These are phyloP conservation scores for Synergus gifuensis DNA, from an alignment of 2,888 invertebrate species.

Conservation along the genomic window DNA sequence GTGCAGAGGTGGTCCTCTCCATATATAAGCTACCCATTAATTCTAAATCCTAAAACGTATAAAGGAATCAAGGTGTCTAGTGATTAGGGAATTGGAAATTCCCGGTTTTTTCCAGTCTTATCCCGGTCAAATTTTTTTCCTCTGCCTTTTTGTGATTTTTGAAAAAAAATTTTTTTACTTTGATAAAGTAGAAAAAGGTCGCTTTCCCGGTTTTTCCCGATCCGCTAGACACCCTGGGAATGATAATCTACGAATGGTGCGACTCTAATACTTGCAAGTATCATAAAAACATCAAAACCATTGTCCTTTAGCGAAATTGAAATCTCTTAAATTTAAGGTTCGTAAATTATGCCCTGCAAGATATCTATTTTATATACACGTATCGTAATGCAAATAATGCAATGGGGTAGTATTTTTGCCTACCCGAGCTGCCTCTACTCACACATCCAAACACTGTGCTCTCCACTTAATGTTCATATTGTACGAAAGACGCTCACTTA, in stretches of 20 bases:
- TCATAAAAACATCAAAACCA: constrained; percentile 46
- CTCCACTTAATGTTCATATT: constrained; percentile 37
- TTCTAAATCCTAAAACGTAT: constrained; percentile 4
- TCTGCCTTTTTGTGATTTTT: no score
- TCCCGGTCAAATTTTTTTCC: no score
- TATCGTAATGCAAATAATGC: constrained; percentile 72
- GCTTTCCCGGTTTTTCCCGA: no score
- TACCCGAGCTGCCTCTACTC: constrained; percentile 77
- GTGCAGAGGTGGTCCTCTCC: constrained; percentile 2
- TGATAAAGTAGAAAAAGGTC: no score
- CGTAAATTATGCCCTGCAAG: background rate
- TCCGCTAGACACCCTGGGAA: background rate
- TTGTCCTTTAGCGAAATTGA: background rate
- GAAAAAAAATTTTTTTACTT: no score
- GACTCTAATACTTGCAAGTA: constrained; percentile 51
- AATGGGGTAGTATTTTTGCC: constrained; percentile 72
- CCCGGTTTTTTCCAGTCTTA: no score
- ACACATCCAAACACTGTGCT: constrained; percentile 42
- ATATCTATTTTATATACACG: constrained; percentile 71
- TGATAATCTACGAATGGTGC: constrained; percentile 46
- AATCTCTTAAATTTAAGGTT: background rate
- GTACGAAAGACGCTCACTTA: constrained; percentile 41
- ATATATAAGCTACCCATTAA: background rate
- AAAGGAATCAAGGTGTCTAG: background rate
- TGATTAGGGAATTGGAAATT: no score